Conservation (phyloP, 2,888 invertebrate genomes). For the Standfussiana lucernea region DNA sequence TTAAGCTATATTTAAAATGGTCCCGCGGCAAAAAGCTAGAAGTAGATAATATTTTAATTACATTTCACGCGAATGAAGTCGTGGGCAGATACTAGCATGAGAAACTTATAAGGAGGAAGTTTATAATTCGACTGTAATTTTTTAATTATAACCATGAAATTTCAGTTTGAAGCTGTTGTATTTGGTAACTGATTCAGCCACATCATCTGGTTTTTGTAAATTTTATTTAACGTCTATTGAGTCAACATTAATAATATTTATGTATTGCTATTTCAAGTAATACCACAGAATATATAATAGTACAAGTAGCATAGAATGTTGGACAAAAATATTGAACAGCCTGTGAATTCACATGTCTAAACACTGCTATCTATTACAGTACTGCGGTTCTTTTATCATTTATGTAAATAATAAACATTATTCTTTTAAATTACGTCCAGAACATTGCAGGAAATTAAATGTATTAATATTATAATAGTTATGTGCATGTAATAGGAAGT, state of each 20-base stretch:
- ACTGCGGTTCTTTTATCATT: conserved; percentile 16
- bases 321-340: neutral
- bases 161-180: neutral
- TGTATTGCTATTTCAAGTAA: neutral
- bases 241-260: neutral
- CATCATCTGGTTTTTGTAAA: neutral
- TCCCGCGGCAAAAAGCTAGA: neutral
- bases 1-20: too few relatives aligned
- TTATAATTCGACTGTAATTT: neutral
- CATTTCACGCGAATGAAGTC: neutral
- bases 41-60: too few relatives aligned
- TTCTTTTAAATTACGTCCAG: neutral
- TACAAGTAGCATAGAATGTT: too few relatives aligned
- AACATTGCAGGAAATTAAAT: neutral
- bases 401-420: conserved; percentile 14
- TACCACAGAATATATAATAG: too few relatives aligned
- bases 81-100: neutral
- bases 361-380: neutral
- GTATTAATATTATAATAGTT: too few relatives aligned
- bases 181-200: neutral
- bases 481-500: neutral
- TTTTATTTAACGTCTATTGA: neutral
- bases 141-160: neutral
- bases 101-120: neutral
- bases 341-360: conserved; percentile 9